phyloP scores from a whole-genome alignment of 1,140 invertebrate genomes.

The Dendroctonus ponderosae region DNA sequence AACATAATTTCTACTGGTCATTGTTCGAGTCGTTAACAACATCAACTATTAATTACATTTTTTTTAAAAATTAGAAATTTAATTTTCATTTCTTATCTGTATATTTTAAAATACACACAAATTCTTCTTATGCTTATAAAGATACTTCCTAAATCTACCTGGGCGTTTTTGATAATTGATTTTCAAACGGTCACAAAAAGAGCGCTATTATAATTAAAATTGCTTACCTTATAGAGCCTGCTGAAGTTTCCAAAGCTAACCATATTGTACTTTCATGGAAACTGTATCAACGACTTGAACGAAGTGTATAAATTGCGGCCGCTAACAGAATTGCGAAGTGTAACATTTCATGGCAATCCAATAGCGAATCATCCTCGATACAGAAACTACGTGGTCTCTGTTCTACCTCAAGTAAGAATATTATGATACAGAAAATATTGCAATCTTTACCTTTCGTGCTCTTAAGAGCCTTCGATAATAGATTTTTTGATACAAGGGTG shows the following conservation, averaged over 20 bases:
- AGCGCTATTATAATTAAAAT: background rate
- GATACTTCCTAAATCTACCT: background rate
- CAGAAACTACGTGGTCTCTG: constrained; percentile 51
- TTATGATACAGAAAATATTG: background rate
- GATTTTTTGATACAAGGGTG: background rate
- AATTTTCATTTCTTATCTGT: too few species aligned
- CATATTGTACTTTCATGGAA: constrained; percentile 56
- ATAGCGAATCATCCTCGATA: constrained; percentile 53
- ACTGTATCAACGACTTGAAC: constrained; percentile 53
- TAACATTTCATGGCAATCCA: constrained; percentile 59
- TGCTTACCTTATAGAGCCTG: constrained; percentile 35
- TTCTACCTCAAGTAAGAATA: constrained; percentile 52
- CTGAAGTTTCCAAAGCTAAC: constrained; percentile 47
- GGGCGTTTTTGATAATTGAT: background rate
- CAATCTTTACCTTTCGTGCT: background rate
- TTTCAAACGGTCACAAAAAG: background rate
- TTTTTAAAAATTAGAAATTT: too few species aligned
- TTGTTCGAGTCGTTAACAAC: too few species aligned
- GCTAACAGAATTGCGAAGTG: constrained; percentile 50
- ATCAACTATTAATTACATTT: too few species aligned
- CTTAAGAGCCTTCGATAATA: background rate
- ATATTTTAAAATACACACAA: too few species aligned
- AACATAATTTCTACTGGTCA: too few species aligned
- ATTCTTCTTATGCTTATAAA: too few species aligned
- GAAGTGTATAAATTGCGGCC: constrained; percentile 50